Evolutionary conservation across 2,797 vertebrate genomes (phyloP), one percentile per base, ranked within the genome.

Genomic region (Cephalopachus bancanus): DNA sequence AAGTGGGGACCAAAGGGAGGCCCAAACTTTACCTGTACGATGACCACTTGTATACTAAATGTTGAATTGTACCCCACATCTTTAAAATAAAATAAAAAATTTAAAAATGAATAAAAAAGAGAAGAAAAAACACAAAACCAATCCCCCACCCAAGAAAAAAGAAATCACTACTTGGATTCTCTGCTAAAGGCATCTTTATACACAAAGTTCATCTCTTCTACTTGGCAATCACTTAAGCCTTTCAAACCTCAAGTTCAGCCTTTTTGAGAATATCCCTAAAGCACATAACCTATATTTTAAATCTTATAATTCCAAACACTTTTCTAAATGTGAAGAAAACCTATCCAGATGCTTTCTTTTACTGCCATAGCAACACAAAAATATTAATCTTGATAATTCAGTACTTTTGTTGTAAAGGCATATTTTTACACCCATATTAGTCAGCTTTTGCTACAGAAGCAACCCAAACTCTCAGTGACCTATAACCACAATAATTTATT

Each of bases 261-360:
- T 89, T 85, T 88, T 51, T 55, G 20, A 96, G 71, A 94, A 44
- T 79, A 59, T 94, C 14, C 62, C 67, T n/a, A 94, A 88, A 14
- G n/a, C 69, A 92, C 15, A 49, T 4, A 89, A 15, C 4, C 30
- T 89, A 20, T 74, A 69, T 44, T 88, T 91, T 88, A 96, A 80
- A 24, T 44, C 62, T 78, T 89, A 64, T 76, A 30, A 28, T 74
- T 33, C 30, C 33, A 86, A 67, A 81, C 14, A 37, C 14, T 20
- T 20, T 55, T 95, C n/a, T 79, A 76, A 85, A 95, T 37, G n/a
- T 65, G n/a, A 84, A 86, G 55, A 59, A 95, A 89, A 53, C 3
- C 44, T 53, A 78, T 53, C 4, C 33, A 89, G 26, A 65, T 71
- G 44, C 12, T 86, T 95, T 67, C n/a, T 80, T 75, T 95, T 89